Evolutionary conservation across 2,113 vertebrate species (phyloP).

Genomic region (Dasyurus viverrinus): DNA sequence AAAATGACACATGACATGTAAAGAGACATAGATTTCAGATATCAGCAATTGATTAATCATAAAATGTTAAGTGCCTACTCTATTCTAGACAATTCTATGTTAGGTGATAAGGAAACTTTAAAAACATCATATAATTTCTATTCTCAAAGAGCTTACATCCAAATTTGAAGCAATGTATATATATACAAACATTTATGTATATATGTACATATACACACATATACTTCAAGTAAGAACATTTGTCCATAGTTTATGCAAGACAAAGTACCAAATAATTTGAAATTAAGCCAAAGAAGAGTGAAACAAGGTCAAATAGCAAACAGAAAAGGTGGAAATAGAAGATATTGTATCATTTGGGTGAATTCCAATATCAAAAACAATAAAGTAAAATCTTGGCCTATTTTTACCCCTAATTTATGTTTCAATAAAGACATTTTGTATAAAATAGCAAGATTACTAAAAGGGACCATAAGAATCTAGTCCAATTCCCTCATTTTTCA

Average conservation of each 20-base stretch:
- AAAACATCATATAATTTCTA: neutral
- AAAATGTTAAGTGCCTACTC: neutral
- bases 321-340: neutral
- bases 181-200: no score
- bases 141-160: neutral
- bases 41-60: neutral
- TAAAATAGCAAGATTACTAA: neutral
- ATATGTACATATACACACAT: neutral
- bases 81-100: neutral
- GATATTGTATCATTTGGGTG: constrained; percentile 46
- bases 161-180: neutral
- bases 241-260: constrained; percentile 18
- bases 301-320: constrained; percentile 39
- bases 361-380: constrained; percentile 43
- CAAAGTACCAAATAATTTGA: constrained; percentile 43
- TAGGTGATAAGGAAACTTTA: neutral
- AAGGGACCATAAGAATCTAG: neutral
- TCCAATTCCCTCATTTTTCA: neutral
- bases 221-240: neutral
- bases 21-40: constrained; percentile 8
- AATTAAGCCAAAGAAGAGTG: constrained; percentile 27
- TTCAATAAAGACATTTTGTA: constrained; percentile 2
- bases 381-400: constrained; percentile 52
- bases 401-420: constrained; percentile 47
- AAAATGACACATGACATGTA: neutral